These are phyloP conservation scores for Falcunculus frontatus DNA, from an alignment of 2,113 vertebrate species.

Conservation along the genomic window DNA sequence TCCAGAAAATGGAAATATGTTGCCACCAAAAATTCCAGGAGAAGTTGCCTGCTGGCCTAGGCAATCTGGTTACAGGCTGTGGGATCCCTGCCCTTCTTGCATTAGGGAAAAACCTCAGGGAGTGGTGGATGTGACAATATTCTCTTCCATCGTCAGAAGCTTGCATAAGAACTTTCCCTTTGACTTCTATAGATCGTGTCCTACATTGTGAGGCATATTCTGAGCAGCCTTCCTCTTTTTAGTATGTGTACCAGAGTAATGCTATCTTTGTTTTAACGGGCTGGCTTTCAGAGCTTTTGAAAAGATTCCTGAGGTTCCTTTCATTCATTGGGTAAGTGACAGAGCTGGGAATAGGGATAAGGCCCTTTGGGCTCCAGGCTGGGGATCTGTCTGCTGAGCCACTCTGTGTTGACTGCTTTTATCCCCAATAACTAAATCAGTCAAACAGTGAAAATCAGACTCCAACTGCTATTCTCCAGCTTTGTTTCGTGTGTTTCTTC, in stretches of 20 bases:
- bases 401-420: background rate
- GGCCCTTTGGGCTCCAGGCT: background rate
- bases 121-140: background rate
- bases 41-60: background rate
- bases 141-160: background rate
- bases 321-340: background rate
- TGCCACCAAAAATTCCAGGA: background rate
- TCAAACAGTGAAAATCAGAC: background rate
- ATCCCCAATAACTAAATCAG: background rate
- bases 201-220: background rate
- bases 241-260: background rate
- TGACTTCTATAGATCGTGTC: background rate
- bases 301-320: background rate
- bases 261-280: background rate
- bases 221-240: background rate
- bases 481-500: background rate
- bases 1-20: background rate
- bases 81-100: background rate
- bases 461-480: background rate
- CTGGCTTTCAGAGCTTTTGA: background rate
- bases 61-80: background rate
- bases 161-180: background rate
- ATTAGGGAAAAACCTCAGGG: background rate
- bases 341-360: background rate
- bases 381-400: background rate